Percentiles rank a stretch among this genome's conserved stretches.
These are phyloP conservation scores for Cylas formicarius DNA, from an alignment of 1,140 invertebrate species.

Conservation along the genomic window DNA sequence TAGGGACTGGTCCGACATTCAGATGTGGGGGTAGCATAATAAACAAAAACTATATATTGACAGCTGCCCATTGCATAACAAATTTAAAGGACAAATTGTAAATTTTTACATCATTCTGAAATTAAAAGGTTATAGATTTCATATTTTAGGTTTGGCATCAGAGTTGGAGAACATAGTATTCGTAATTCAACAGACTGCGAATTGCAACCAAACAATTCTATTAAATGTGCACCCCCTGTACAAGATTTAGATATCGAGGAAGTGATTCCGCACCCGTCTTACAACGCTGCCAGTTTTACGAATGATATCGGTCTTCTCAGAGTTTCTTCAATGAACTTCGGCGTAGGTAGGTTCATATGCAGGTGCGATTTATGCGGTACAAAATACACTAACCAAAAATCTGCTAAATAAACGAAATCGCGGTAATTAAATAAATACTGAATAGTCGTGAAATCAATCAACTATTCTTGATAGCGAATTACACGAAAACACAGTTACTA, in stretches of 20 bases:
- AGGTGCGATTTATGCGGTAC: background rate
- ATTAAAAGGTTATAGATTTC: conserved; percentile 6
- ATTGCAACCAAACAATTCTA: conserved; percentile 36
- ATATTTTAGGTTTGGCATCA: conserved; percentile 44
- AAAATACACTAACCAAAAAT: too few relatives aligned
- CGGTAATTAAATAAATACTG: background rate
- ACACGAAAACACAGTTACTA: background rate
- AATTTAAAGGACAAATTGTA: conserved; percentile 40
- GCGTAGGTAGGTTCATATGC: conserved; percentile 23
- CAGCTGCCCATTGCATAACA: conserved; percentile 62
- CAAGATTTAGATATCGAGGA: conserved; percentile 53
- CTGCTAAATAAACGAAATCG: too few relatives aligned
- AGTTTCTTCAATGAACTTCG: conserved; percentile 33
- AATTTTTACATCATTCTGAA: conserved; percentile 28
- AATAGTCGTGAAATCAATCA: background rate
- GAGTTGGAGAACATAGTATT: conserved; percentile 58
- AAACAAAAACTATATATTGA: conserved; percentile 57
- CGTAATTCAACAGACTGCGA: conserved; percentile 53
- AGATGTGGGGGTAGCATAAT: conserved; percentile 61
- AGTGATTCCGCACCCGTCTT: conserved; percentile 50
- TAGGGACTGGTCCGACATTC: conserved; percentile 44
- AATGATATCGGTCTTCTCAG: conserved; percentile 60
- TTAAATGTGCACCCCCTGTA: conserved; percentile 48
- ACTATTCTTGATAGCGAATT: background rate
- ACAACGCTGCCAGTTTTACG: conserved; percentile 39